A percentile compares a stretch with the other conserved stretches of the same genome.
phyloP scores from a whole-genome alignment of 2,797 vertebrate genomes.

The Oceanodroma leucorhoa region DNA sequence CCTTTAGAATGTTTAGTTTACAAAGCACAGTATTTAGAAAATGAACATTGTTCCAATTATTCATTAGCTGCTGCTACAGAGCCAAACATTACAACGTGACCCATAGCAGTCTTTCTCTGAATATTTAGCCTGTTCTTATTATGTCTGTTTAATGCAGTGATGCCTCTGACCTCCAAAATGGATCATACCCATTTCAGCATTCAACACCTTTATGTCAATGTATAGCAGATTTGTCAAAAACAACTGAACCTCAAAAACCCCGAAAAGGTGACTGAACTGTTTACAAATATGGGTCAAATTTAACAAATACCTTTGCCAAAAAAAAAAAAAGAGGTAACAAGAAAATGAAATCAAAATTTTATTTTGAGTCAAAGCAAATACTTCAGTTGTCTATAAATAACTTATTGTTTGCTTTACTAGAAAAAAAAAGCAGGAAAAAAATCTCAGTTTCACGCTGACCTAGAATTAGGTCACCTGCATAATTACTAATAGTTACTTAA shows the following conservation, averaged over 20 bases:
- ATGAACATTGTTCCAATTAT: fast-evolving
- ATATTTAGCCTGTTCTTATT: not conserved
- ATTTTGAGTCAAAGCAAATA: not conserved
- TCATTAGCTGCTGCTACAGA: not conserved
- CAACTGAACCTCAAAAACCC: fast-evolving
- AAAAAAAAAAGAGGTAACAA: not conserved
- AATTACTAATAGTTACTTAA: not conserved
- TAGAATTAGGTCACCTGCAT: not conserved
- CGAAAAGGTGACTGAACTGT: not conserved
- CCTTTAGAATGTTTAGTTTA: not conserved
- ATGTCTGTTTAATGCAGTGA: not conserved
- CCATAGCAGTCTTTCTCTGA: not conserved
- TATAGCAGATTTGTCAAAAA: not conserved
- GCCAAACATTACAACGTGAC: not conserved
- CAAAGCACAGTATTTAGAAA: not conserved
- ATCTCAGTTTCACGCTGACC: not conserved
- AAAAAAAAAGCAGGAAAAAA: not conserved
- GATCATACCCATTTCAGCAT: not conserved
- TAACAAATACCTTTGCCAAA: not conserved
- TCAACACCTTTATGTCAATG: not conserved
- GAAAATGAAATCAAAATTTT: not conserved
- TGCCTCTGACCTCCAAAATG: not conserved
- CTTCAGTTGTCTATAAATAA: not conserved
- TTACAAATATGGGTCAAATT: not conserved
- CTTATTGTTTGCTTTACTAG: not conserved